Percentiles rank a stretch among this genome's conserved stretches.
These are phyloP conservation scores for Liasis olivaceus DNA, from an alignment of 2,797 vertebrate species.

Conservation along the genomic window DNA sequence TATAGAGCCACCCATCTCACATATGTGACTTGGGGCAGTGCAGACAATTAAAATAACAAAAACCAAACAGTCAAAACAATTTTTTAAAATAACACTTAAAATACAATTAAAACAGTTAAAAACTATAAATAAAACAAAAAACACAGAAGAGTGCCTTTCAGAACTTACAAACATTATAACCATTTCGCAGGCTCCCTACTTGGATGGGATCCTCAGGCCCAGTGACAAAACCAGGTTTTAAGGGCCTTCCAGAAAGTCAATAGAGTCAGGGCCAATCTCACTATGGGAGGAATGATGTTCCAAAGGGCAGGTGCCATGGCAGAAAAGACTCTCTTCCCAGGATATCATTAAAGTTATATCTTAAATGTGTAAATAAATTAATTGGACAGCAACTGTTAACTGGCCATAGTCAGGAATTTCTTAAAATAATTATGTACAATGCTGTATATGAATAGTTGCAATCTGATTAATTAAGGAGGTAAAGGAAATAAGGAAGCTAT, in stretches of 20 bases:
- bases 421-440: slow-evolving; percentile 39
- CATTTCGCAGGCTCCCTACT: not conserved
- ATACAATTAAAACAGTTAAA: not conserved
- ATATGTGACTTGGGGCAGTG: not conserved
- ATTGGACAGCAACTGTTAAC: not conserved
- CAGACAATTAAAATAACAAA: not conserved
- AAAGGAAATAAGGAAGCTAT: too few species aligned
- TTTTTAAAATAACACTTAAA: not conserved
- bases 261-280: too few species aligned
- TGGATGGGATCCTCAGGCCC: not conserved
- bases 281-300: too few species aligned
- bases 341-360: too few species aligned
- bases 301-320: too few species aligned
- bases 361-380: slow-evolving; percentile 1
- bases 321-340: too few species aligned
- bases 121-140: not conserved
- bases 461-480: slow-evolving; percentile 37
- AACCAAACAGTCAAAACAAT: not conserved
- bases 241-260: too few species aligned
- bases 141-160: not conserved
- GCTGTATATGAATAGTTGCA: slow-evolving; percentile 33
- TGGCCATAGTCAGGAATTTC: slow-evolving; percentile 9
- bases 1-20: not conserved
- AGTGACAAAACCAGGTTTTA: not conserved
- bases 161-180: not conserved